Percentiles rank a stretch among this genome's conserved stretches.
Conservation (phyloP, 2,888 invertebrate genomes). For the Tuberolachnus salignus region DNA sequence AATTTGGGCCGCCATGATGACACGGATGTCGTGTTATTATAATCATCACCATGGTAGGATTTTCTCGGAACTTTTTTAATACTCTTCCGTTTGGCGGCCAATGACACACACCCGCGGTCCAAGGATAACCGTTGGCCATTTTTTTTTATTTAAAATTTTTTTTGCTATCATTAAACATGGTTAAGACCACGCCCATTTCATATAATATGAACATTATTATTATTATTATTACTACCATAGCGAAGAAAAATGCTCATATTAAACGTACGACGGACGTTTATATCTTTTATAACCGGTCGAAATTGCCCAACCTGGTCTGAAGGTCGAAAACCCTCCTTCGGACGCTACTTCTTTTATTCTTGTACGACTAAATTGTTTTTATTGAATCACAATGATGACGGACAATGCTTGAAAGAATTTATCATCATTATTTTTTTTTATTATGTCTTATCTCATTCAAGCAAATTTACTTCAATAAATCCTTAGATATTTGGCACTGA, state of each 20-base stretch:
- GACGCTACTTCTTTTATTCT: constrained; percentile 1
- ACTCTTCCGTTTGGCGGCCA: constrained; percentile 11
- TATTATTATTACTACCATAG: not conserved
- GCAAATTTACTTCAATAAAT: not conserved
- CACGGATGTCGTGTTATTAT: not conserved
- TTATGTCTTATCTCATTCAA: not conserved
- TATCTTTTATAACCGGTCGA: constrained; percentile 38
- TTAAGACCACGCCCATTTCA: constrained; percentile 37
- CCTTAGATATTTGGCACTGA: too few species aligned
- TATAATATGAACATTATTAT: constrained; percentile 41
- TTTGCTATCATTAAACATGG: constrained; percentile 35
- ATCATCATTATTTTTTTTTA: not conserved
- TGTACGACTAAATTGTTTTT: not conserved
- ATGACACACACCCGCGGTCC: constrained; percentile 54
- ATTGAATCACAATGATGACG: not conserved
- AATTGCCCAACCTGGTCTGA: constrained; percentile 29
- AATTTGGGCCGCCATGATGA: not conserved
- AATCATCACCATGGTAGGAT: constrained; percentile 23
- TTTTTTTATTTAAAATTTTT: constrained; percentile 36
- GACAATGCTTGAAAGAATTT: not conserved
- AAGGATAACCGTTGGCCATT: constrained; percentile 52
- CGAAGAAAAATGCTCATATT: constrained; percentile 29
- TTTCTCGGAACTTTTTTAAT: not conserved
- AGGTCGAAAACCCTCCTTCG: constrained; percentile 24
- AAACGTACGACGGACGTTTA: constrained; percentile 6